Evolutionary conservation across 2,888 invertebrate genomes (phyloP).

Genomic region (Stenurella melanura): DNA sequence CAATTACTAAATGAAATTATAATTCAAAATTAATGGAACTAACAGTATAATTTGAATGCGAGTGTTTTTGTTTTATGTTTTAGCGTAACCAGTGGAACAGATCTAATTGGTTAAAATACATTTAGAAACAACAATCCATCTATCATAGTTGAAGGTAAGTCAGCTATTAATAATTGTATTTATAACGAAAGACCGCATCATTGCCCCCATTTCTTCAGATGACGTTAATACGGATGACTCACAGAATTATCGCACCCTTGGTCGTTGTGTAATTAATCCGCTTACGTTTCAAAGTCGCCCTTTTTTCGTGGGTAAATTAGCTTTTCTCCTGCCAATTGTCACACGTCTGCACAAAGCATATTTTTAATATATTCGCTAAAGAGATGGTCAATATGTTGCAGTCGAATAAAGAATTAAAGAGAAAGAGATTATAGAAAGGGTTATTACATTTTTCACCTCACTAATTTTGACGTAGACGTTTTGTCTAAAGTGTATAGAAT

Average conservation of each 20-base stretch:
- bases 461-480: too few species aligned
- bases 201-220: constrained; percentile 69
- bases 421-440: not conserved
- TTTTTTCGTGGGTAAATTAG: constrained; percentile 60
- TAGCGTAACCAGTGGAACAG: constrained; percentile 51
- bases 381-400: not conserved
- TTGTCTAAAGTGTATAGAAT: too few species aligned
- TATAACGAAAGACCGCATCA: constrained; percentile 66
- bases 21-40: constrained; percentile 42
- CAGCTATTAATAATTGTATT: constrained; percentile 69
- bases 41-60: constrained; percentile 41
- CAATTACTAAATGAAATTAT: constrained; percentile 43
- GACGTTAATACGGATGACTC: constrained; percentile 66
- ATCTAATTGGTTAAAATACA: constrained; percentile 56
- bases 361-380: constrained; percentile 20
- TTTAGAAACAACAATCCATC: constrained; percentile 57
- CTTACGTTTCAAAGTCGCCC: constrained; percentile 63
- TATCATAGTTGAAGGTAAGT: constrained; percentile 65
- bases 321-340: constrained; percentile 48
- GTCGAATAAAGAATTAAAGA: not conserved
- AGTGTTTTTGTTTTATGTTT: constrained; percentile 44
- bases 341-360: constrained; percentile 39
- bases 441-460: too few species aligned
- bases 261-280: constrained; percentile 67
- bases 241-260: constrained; percentile 68